phyloP scores from a whole-genome alignment of 2,888 invertebrate genomes.

The Tillus elongatus region DNA sequence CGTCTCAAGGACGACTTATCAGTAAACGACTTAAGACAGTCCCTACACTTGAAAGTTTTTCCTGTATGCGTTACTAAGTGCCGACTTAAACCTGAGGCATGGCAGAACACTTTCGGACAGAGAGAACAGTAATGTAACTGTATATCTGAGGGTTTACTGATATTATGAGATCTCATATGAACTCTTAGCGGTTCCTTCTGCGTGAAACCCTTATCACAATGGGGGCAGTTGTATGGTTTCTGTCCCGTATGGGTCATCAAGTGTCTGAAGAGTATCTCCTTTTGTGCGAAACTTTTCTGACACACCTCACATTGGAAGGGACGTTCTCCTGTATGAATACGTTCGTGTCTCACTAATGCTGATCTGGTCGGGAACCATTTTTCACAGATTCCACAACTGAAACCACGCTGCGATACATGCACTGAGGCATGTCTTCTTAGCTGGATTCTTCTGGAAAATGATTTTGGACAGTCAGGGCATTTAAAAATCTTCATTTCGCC shows the following conservation, averaged over 20 bases:
- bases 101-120: constrained; percentile 54
- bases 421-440: constrained; percentile 53
- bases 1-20: constrained; percentile 64
- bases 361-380: constrained; percentile 59
- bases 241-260: constrained; percentile 50
- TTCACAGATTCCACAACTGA: constrained; percentile 52
- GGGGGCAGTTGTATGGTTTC: constrained; percentile 57
- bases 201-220: constrained; percentile 61
- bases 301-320: constrained; percentile 50
- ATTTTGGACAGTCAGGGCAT: constrained; percentile 54
- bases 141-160: constrained; percentile 48
- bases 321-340: constrained; percentile 56
- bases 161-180: constrained; percentile 53
- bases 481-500: constrained; percentile 46
- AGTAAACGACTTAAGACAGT: constrained; percentile 57
- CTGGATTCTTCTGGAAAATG: constrained; percentile 52
- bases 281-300: constrained; percentile 61
- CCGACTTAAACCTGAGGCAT: constrained; percentile 57
- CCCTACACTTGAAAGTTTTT: constrained; percentile 53
- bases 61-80: constrained; percentile 59
- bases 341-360: constrained; percentile 58
- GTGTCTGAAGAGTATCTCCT: constrained; percentile 58
- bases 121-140: constrained; percentile 58
- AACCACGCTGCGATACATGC: constrained; percentile 51
- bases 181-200: constrained; percentile 59